A percentile compares a stretch with the other conserved stretches of the same genome.
Conservation (phyloP, 2,888 invertebrate genomes). For the Caenorhabditis doughertyi region DNA sequence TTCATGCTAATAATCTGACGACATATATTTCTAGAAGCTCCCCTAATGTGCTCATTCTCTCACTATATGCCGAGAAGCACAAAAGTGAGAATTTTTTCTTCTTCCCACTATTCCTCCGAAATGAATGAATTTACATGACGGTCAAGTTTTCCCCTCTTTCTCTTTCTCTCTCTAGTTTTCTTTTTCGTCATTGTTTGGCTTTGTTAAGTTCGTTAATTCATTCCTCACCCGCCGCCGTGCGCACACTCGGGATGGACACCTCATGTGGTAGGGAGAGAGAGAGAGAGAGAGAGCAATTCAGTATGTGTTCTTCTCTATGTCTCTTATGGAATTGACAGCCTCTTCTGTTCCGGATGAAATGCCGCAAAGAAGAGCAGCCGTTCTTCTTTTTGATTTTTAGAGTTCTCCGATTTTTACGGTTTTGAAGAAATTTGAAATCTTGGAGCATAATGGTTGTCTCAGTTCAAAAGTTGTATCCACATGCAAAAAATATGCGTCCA, state of each 20-base stretch:
- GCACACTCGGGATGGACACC: constrained; percentile 15
- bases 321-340: not conserved
- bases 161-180: not conserved
- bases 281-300: not conserved
- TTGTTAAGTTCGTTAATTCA: constrained; percentile 59
- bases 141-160: constrained; percentile 18
- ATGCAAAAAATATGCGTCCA: too few relatives aligned
- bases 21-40: too few relatives aligned
- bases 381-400: not conserved
- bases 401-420: too few relatives aligned
- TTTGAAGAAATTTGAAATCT: too few relatives aligned
- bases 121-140: constrained; percentile 39
- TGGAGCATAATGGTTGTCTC: too few relatives aligned
- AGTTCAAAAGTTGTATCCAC: too few relatives aligned
- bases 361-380: not conserved
- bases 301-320: not conserved
- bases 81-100: constrained; percentile 1
- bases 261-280: too few relatives aligned
- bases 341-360: constrained; percentile 24
- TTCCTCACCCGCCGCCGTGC: constrained; percentile 15
- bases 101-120: not conserved
- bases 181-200: constrained; percentile 38
- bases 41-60: not conserved
- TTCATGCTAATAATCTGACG: too few relatives aligned
- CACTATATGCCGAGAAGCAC: not conserved